Conservation (phyloP, 2,888 invertebrate species). For the Drosophila pegasa region DNA sequence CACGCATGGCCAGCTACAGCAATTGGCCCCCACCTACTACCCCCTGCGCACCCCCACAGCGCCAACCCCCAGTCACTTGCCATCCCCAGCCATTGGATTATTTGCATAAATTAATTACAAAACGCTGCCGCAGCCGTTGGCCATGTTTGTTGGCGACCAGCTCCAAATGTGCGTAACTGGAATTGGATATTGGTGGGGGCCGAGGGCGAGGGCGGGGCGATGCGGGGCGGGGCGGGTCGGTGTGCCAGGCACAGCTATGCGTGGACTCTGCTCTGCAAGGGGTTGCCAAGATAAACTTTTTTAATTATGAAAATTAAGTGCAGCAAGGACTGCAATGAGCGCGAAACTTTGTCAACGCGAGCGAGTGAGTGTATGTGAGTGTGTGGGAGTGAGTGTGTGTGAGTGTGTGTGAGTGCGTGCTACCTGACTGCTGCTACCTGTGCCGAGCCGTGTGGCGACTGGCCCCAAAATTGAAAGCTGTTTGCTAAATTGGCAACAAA, state of each 20-base stretch:
- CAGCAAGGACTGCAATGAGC: conserved; percentile 65
- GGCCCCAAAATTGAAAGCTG: conserved; percentile 54
- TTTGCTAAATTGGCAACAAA: conserved; percentile 64
- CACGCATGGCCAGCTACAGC: conserved; percentile 56
- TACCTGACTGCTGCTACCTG: neutral
- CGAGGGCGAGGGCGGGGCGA: neutral
- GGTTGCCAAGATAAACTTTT: conserved; percentile 75
- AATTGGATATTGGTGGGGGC: conserved; percentile 41
- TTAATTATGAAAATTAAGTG: conserved; percentile 79
- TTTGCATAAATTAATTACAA: conserved; percentile 78
- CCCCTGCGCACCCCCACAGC: conserved; percentile 2
- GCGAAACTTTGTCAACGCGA: conserved; percentile 54
- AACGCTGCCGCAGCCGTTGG: conserved; percentile 53
- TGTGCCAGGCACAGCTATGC: conserved; percentile 2
- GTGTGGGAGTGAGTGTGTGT: neutral
- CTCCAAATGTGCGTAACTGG: conserved; percentile 64
- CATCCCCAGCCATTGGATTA: conserved; percentile 47
- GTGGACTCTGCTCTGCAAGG: conserved; percentile 21
- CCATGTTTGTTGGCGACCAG: conserved; percentile 42
- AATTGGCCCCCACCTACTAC: conserved; percentile 1
- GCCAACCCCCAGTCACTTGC: neutral
- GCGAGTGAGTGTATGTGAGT: neutral
- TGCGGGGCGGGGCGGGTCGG: neutral
- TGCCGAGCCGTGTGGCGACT: conserved; percentile 12
- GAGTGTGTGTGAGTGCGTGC: neutral